Base-by-base conservation (phyloP, 1,140 invertebrate genomes). In the Nephotettix cincticeps region DNA sequence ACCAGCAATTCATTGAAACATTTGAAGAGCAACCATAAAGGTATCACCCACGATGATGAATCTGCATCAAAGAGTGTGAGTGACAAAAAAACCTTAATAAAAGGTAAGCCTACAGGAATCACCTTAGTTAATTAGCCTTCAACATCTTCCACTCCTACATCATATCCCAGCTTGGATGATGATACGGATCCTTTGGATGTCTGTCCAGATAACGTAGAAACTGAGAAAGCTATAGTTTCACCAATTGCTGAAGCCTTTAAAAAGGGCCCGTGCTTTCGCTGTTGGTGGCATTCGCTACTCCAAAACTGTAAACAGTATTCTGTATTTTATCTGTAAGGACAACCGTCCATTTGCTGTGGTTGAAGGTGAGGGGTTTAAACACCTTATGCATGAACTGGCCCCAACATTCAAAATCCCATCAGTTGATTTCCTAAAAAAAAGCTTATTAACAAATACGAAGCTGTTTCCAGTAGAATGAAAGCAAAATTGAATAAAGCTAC, bases 251-350 rank as follows among this genome's bases (percentile, higher is more conserved):
- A 67, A 36, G 9, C 64, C n/a, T 67, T 67, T 43, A n/a, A 67
- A 40, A 6, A 67, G 19, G 25, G 30, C 27, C 1, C 1, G 27
- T 4, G 25, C 30, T 19, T 67, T 28, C 40, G 14, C 64, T 2
- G 64, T 32, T 29, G 64, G 64, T 2, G 64, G 64, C 19, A 4
- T 36, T 4, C 25, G 29, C 4, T 43, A 67, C 36, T 3, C 27
- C 4, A 67, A 67, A 36, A 32, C 36, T 32, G 29, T 32, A 1
- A 67, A 36, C 3, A 2, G 9, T 43, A 17, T 67, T 13, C n/a
- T 67, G 9, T 67, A 32, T 67, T 67, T 67, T 13, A 67, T 67
- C 1, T 67, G 64, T 67, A 67, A 67, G 29, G 64, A 67, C 29
- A 67, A 67, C 1, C 17, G 30, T 19, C 64, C 64, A 1, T 67